Evolutionary conservation across 2,888 invertebrate genomes (phyloP).

Genomic region (Achlya flavicornis): DNA sequence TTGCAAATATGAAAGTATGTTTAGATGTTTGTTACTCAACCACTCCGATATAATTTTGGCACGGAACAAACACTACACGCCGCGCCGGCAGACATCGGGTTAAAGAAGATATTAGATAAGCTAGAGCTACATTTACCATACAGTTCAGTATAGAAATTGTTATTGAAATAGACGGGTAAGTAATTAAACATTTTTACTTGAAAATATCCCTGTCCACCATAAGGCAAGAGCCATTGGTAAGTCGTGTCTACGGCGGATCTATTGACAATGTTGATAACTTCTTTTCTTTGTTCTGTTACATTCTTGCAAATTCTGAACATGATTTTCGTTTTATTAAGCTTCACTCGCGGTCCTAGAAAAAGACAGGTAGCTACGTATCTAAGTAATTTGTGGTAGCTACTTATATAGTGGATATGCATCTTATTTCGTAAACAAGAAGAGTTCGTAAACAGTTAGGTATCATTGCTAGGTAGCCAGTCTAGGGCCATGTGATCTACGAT

Average conservation of each 20-base stretch:
- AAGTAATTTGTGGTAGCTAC: no score
- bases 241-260: constrained; percentile 68
- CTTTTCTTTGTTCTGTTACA: constrained; percentile 60
- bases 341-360: constrained; percentile 64
- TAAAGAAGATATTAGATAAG: neutral
- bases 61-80: neutral
- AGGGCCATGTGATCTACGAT: neutral
- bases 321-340: constrained; percentile 57
- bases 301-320: constrained; percentile 66
- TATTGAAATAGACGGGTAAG: neutral
- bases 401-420: no score
- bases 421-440: no score
- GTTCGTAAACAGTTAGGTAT: no score
- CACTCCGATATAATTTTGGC: neutral
- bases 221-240: constrained; percentile 76
- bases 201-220: constrained; percentile 67
- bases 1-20: constrained; percentile 2
- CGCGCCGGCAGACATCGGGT: neutral
- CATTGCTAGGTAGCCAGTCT: no score
- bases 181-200: constrained; percentile 51
- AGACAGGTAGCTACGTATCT: no score
- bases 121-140: neutral
- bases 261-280: constrained; percentile 62
- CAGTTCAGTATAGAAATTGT: neutral
- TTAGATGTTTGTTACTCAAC: constrained; percentile 1